Evolutionary conservation across 2,797 vertebrate species (phyloP).

Genomic region (Florisuga fusca): DNA sequence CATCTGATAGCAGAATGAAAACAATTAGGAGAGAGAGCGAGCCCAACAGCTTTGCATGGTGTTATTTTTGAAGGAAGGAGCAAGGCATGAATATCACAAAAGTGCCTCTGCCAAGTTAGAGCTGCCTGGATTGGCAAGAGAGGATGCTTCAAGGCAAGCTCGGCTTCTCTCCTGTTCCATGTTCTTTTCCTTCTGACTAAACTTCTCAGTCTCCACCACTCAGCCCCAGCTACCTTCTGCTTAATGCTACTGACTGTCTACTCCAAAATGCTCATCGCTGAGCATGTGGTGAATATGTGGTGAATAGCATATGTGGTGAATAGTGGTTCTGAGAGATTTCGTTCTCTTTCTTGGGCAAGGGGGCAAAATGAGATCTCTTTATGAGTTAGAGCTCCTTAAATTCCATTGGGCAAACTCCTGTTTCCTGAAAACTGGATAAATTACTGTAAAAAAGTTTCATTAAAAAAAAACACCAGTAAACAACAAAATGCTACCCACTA

Average conservation of each 20-base stretch:
- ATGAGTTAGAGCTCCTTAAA: neutral
- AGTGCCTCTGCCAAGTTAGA: neutral
- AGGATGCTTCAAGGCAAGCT: neutral
- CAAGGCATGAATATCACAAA: neutral
- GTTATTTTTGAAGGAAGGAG: neutral
- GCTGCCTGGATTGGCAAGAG: neutral
- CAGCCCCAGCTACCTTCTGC: neutral
- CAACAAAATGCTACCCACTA: neutral
- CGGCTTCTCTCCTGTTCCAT: neutral
- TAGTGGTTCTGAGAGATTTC: neutral
- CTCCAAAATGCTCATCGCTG: neutral
- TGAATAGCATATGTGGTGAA: neutral
- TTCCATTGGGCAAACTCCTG: neutral
- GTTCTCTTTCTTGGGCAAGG: neutral
- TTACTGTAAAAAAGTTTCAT: neutral
- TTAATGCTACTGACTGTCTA: neutral
- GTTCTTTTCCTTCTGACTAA: neutral
- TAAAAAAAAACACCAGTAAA: neutral
- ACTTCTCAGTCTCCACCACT: neutral
- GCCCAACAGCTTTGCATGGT: neutral
- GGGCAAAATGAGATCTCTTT: neutral
- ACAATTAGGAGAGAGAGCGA: neutral
- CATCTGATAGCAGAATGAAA: neutral
- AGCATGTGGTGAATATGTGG: neutral
- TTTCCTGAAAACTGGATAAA: neutral